Evolutionary conservation across 1,140 invertebrate genomes (phyloP).

Genomic region (Drosophila burlai): DNA sequence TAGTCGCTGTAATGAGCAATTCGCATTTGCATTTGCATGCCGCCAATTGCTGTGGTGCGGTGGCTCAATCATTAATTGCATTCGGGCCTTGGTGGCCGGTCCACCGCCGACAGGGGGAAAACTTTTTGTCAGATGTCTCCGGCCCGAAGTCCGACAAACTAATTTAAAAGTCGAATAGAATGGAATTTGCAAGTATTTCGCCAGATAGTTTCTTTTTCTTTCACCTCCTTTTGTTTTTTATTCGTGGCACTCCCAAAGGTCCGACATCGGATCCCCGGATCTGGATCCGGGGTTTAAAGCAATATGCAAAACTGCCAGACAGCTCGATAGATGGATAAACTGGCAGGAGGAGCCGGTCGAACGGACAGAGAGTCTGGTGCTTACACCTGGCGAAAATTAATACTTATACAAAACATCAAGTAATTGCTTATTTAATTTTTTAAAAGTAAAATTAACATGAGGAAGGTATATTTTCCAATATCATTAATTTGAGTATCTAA

Average conservation of each 20-base stretch:
- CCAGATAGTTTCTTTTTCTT: conserved; percentile 48
- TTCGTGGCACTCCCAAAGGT: conserved; percentile 15
- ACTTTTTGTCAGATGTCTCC: conserved; percentile 45
- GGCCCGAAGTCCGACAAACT: conserved; percentile 52
- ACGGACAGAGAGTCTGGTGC: conserved; percentile 3
- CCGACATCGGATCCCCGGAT: conserved; percentile 23
- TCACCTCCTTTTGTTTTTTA: conserved; percentile 13
- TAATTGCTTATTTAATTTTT: no score
- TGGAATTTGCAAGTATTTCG: conserved; percentile 64
- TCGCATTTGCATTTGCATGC: conserved; percentile 48
- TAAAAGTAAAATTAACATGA: no score
- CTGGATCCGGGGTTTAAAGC: conserved; percentile 27
- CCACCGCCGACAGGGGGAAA: conserved; percentile 3
- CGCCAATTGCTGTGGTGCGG: conserved; percentile 24
- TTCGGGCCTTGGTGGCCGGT: conserved; percentile 28
- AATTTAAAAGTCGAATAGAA: conserved; percentile 79
- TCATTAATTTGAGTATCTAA: no score
- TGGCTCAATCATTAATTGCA: conserved; percentile 64
- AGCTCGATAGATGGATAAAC: conserved; percentile 59
- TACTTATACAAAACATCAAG: background rate
- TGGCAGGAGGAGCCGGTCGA: conserved; percentile 28
- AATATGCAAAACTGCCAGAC: conserved; percentile 66
- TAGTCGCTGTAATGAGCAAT: conserved; percentile 25
- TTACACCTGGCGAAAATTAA: background rate
- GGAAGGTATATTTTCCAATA: no score